Conservation (phyloP, 1,140 invertebrate species). For the Drosophila rhopaloa region DNA sequence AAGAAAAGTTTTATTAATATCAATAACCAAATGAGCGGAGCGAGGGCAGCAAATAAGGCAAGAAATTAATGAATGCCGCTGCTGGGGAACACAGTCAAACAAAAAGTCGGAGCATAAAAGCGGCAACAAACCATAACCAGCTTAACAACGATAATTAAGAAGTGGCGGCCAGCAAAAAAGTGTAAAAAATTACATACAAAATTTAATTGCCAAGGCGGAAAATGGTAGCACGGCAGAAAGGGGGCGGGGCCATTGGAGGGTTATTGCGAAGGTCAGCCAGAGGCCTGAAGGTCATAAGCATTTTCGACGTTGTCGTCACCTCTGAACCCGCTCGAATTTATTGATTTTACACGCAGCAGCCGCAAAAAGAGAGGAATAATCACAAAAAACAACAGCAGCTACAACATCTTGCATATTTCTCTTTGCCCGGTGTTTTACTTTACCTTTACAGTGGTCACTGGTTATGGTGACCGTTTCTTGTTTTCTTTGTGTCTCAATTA, state of each 20-base stretch:
- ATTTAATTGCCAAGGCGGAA: slow-evolving; percentile 46
- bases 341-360: slow-evolving; percentile 74
- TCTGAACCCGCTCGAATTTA: slow-evolving; percentile 80
- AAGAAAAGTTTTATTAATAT: slow-evolving; percentile 51
- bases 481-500: too few species aligned
- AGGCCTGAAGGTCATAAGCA: slow-evolving; percentile 71
- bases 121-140: slow-evolving; percentile 42
- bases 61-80: slow-evolving; percentile 47
- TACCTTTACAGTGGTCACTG: slow-evolving; percentile 11
- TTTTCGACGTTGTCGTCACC: slow-evolving; percentile 74
- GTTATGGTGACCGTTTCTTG: neutral
- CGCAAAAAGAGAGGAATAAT: slow-evolving; percentile 41
- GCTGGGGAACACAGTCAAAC: slow-evolving; percentile 21
- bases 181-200: slow-evolving; percentile 34
- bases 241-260: neutral
- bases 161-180: slow-evolving; percentile 35
- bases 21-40: slow-evolving; percentile 44
- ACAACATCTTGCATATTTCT: slow-evolving; percentile 38
- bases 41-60: slow-evolving; percentile 50
- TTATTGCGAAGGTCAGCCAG: slow-evolving; percentile 57
- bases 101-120: slow-evolving; percentile 9
- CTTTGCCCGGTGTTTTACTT: slow-evolving; percentile 21
- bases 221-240: slow-evolving; percentile 14
- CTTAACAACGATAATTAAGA: slow-evolving; percentile 53
- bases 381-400: slow-evolving; percentile 13